Evolutionary conservation across 1,140 invertebrate genomes (phyloP).

Genomic region (Thrips palmi): DNA sequence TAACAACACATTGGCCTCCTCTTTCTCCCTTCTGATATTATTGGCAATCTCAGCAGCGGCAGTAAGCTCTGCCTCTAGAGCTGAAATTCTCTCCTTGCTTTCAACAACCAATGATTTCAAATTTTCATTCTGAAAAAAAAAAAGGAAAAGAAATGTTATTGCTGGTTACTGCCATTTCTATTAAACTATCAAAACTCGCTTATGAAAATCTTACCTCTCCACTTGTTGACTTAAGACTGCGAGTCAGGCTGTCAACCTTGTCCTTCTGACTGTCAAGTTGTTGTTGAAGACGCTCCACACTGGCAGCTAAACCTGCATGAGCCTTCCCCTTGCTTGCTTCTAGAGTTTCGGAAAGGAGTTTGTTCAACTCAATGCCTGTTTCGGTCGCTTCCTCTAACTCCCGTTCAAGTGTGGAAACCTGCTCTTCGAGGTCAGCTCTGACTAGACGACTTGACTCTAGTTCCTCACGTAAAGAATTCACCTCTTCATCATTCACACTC

Average conservation of each 20-base stretch:
- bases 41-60: conserved; percentile 25
- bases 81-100: conserved; percentile 24
- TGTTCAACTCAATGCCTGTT: conserved; percentile 24
- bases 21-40: conserved; percentile 17
- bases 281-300: conserved; percentile 23
- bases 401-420: conserved; percentile 21
- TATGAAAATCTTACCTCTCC: conserved; percentile 23
- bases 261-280: conserved; percentile 19
- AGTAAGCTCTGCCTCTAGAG: conserved; percentile 23
- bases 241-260: conserved; percentile 25
- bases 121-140: conserved; percentile 23
- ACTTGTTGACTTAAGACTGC: conserved; percentile 25
- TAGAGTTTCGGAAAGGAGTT: conserved; percentile 39
- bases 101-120: too few relatives aligned
- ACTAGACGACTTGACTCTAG: background rate
- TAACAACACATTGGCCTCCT: conserved; percentile 6
- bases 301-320: conserved; percentile 21
- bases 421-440: conserved; percentile 20
- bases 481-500: too few relatives aligned
- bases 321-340: conserved; percentile 23
- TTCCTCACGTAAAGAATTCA: conserved; percentile 10
- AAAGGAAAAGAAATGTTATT: conserved; percentile 9
- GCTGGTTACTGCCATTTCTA: conserved; percentile 16
- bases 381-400: conserved; percentile 25
- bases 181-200: conserved; percentile 8